Conservation (phyloP, 1,140 invertebrate genomes). For the Cecropterus lyciades region DNA sequence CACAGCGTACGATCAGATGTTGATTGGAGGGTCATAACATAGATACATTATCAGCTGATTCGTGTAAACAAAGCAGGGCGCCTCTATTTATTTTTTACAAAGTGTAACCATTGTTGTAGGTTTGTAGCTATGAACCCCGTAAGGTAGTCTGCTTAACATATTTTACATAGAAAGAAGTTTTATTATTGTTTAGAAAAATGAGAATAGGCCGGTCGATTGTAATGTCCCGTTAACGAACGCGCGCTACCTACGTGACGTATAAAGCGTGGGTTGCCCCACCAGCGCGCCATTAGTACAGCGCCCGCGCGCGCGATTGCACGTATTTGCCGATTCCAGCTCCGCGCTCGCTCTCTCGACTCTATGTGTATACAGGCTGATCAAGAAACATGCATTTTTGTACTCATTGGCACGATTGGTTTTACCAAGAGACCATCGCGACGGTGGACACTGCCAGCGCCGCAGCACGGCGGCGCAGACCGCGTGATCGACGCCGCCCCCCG, state of each 20-base stretch:
- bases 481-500: conserved; percentile 71
- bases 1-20: conserved; percentile 11
- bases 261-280: conserved; percentile 76
- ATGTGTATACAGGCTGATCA: conserved; percentile 76
- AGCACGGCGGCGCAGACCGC: conserved; percentile 68
- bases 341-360: conserved; percentile 72
- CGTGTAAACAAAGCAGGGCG: conserved; percentile 57
- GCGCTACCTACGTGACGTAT: conserved; percentile 79
- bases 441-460: conserved; percentile 63
- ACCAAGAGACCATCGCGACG: conserved; percentile 69
- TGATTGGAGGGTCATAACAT: conserved; percentile 20
- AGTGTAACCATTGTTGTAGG: not conserved
- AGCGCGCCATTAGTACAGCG: conserved; percentile 74
- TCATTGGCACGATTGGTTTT: conserved; percentile 75
- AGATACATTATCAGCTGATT: conserved; percentile 62
- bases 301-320: conserved; percentile 76
- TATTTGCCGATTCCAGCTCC: conserved; percentile 63
- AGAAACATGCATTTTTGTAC: conserved; percentile 75
- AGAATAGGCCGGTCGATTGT: conserved; percentile 80
- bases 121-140: not conserved
- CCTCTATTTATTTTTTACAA: not conserved
- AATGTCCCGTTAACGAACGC: conserved; percentile 79
- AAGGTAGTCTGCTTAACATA: conserved; percentile 38
- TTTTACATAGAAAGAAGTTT: conserved; percentile 57
- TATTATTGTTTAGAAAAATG: conserved; percentile 81